Evolutionary conservation across 1,140 invertebrate species (phyloP).

Genomic region (Anastatus disparis): DNA sequence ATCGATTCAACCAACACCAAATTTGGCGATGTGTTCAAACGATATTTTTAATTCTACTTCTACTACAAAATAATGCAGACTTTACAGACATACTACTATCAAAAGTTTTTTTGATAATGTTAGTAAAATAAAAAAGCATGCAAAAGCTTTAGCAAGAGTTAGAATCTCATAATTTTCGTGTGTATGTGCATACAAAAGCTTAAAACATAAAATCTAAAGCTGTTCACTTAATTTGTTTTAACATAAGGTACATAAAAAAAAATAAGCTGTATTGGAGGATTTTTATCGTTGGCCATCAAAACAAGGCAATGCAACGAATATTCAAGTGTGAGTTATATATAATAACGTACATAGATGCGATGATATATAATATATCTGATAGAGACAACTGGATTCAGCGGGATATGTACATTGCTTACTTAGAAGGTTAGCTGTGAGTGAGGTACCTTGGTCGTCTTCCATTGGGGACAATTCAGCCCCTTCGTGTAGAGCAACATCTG

Average conservation of each 20-base stretch:
- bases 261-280: background rate
- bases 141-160: constrained; percentile 16
- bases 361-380: too few species aligned
- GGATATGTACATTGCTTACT: constrained; percentile 67
- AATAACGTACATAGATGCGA: constrained; percentile 18
- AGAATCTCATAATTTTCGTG: too few species aligned
- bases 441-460: constrained; percentile 68
- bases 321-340: too few species aligned
- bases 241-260: background rate
- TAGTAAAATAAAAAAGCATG: background rate
- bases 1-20: constrained; percentile 25
- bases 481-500: constrained; percentile 74
- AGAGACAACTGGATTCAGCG: constrained; percentile 46
- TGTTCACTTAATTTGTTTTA: background rate
- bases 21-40: background rate
- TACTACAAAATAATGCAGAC: background rate
- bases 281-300: constrained; percentile 6
- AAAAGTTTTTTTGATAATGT: constrained; percentile 8
- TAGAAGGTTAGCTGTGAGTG: constrained; percentile 64
- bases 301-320: background rate
- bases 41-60: background rate
- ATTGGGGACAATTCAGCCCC: constrained; percentile 67
- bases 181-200: background rate
- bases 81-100: constrained; percentile 12
- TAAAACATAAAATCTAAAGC: background rate